A percentile compares a stretch with the other conserved stretches of the same genome.
These are phyloP conservation scores for Chaetodon auriga DNA, from an alignment of 2,113 vertebrate genomes.

Conservation along the genomic window DNA sequence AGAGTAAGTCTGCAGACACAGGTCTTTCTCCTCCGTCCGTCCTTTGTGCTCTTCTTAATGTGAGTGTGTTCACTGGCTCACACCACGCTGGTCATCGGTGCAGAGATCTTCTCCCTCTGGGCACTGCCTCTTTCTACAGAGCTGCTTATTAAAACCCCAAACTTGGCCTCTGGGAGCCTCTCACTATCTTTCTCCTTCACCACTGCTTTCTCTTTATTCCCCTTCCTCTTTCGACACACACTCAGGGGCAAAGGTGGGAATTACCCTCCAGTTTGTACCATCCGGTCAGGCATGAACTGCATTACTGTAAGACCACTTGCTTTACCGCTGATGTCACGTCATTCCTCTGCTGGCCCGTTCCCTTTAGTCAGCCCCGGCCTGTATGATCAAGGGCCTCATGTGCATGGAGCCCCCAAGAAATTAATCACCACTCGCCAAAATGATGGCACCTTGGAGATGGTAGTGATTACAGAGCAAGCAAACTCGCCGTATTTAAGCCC, in stretches of 20 bases:
- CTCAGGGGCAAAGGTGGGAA: slow-evolving; percentile 37
- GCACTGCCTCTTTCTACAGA: slow-evolving; percentile 52
- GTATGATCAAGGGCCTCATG: slow-evolving; percentile 30
- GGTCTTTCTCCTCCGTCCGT: slow-evolving; percentile 12
- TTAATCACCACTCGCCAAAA: slow-evolving; percentile 51
- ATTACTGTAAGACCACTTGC: slow-evolving; percentile 60
- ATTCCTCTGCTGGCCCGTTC: slow-evolving; percentile 10
- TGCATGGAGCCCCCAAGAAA: slow-evolving; percentile 34
- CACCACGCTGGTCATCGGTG: slow-evolving; percentile 42
- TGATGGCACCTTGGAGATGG: slow-evolving; percentile 49
- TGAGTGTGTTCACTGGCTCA: slow-evolving; percentile 30
- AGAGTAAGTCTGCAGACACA: neutral
- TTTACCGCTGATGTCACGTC: slow-evolving; percentile 34
- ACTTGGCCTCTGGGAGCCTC: slow-evolving; percentile 55
- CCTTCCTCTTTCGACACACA: slow-evolving; percentile 16
- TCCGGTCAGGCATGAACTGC: slow-evolving; percentile 43
- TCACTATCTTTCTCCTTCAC: slow-evolving; percentile 30
- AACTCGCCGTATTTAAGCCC: slow-evolving; percentile 50
- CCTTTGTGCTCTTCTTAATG: slow-evolving; percentile 40
- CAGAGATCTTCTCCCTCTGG: slow-evolving; percentile 54
- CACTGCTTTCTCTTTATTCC: slow-evolving; percentile 18
- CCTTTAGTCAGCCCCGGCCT: slow-evolving; percentile 8
- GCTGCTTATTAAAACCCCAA: slow-evolving; percentile 69
- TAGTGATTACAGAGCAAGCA: slow-evolving; percentile 56
- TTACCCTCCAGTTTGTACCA: slow-evolving; percentile 54